A percentile compares a stretch with the other conserved stretches of the same genome.
phyloP scores from a whole-genome alignment of 2,888 invertebrate species.

The Trichogramma evanescens region DNA sequence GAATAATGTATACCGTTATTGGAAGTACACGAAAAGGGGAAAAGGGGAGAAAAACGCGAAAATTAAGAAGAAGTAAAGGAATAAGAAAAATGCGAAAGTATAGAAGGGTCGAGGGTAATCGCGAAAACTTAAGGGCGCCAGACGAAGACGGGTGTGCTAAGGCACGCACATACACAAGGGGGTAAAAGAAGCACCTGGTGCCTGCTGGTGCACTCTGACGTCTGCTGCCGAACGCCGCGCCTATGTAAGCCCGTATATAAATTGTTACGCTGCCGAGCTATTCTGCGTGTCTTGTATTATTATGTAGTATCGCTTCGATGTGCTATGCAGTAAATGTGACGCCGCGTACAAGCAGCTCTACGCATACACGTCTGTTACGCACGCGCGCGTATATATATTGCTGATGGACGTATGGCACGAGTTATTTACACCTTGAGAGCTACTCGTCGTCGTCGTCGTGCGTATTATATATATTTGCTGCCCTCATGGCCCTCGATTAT shows the following conservation, averaged over 20 bases:
- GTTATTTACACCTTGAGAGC: conserved; percentile 34
- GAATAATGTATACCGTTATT: too few species aligned
- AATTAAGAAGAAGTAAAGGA: conserved; percentile 5
- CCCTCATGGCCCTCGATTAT: too few species aligned
- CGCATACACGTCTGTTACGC: too few species aligned
- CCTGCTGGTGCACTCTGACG: neutral
- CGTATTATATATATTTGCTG: neutral
- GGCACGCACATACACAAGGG: conserved; percentile 36
- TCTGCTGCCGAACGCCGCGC: conserved; percentile 20
- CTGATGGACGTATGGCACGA: conserved; percentile 29
- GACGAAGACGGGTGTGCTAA: conserved; percentile 9
- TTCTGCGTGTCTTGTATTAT: too few species aligned
- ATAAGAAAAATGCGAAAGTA: conserved; percentile 9
- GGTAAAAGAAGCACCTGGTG: conserved; percentile 46
- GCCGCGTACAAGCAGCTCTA: too few species aligned
- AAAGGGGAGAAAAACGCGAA: too few species aligned
- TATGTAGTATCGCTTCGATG: too few species aligned
- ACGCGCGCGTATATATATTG: neutral
- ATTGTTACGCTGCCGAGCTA: too few species aligned
- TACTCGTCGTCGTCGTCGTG: conserved; percentile 25
- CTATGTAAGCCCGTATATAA: neutral
- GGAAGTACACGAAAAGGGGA: too few species aligned
- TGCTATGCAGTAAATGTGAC: too few species aligned
- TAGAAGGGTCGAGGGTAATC: conserved; percentile 15
- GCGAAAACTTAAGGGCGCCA: conserved; percentile 29